Conservation (phyloP, 2,888 invertebrate genomes). For the Apamea monoglypha region DNA sequence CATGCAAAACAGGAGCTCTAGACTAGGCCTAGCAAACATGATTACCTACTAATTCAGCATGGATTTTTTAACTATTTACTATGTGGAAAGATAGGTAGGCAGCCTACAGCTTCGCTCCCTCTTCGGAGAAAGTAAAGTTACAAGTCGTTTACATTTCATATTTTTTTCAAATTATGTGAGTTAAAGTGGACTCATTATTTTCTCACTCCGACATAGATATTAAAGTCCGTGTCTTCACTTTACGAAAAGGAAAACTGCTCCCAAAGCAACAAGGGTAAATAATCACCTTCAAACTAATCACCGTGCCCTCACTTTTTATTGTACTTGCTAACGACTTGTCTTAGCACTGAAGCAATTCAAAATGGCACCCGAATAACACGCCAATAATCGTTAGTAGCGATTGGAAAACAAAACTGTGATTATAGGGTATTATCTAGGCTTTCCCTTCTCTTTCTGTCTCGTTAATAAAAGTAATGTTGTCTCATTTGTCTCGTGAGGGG, state of each 20-base stretch:
- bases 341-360: slow-evolving; percentile 88
- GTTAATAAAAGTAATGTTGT: slow-evolving; percentile 70
- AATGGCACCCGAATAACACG: slow-evolving; percentile 91
- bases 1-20: background rate
- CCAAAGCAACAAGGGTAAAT: slow-evolving; percentile 55
- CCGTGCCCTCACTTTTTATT: slow-evolving; percentile 83
- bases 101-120: background rate
- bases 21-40: background rate
- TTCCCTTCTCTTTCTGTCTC: slow-evolving; percentile 75
- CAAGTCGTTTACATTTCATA: background rate
- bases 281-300: slow-evolving; percentile 78
- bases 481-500: slow-evolving; percentile 83
- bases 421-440: slow-evolving; percentile 88
- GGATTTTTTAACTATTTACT: background rate
- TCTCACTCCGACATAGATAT: background rate
- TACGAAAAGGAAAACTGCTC: slow-evolving; percentile 47
- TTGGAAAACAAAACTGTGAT: slow-evolving; percentile 93
- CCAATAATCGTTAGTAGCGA: slow-evolving; percentile 92
- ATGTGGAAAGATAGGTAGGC: background rate
- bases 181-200: background rate
- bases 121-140: background rate
- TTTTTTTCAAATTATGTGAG: background rate
- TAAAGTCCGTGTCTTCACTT: background rate
- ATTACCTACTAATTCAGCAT: background rate
- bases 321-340: slow-evolving; percentile 88